A percentile compares a stretch with the other conserved stretches of the same genome.
Evolutionary conservation across 2,888 invertebrate species (phyloP).

Genomic region (Drosophila paranaensis): DNA sequence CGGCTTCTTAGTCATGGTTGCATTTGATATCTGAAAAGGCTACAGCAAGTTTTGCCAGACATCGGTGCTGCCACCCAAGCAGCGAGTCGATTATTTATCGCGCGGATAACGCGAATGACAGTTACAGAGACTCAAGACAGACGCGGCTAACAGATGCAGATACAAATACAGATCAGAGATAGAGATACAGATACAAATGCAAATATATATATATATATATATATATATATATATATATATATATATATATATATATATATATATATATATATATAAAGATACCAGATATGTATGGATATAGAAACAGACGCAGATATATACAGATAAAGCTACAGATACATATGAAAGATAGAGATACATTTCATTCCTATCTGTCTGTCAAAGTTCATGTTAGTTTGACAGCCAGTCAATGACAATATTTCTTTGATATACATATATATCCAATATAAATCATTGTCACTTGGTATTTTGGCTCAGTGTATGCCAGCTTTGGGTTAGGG

Average conservation of each 20-base stretch:
- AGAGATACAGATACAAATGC: not conserved
- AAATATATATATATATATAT: not conserved
- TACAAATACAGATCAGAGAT: not conserved
- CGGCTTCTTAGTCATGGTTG: not conserved
- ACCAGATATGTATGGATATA: too few relatives aligned
- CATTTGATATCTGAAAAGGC: slow-evolving; percentile 11
- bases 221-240: not conserved
- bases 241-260: not conserved
- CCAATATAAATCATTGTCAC: not conserved
- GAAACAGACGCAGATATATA: too few relatives aligned
- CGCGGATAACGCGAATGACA: slow-evolving; percentile 45
- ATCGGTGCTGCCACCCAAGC: slow-evolving; percentile 48
- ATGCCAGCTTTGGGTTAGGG: not conserved
- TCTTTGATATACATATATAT: too few relatives aligned
- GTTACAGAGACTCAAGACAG: slow-evolving; percentile 29
- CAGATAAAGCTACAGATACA: not conserved
- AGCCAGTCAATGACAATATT: too few relatives aligned
- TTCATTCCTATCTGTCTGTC: too few relatives aligned
- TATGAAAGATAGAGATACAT: not conserved
- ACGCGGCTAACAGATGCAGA: slow-evolving; percentile 17
- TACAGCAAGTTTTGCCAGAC: slow-evolving; percentile 23
- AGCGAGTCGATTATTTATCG: slow-evolving; percentile 56
- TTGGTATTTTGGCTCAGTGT: not conserved
- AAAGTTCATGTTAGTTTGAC: too few relatives aligned
- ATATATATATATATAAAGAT: not conserved